Percentiles rank a stretch among this genome's conserved stretches.
These are phyloP conservation scores for Lydus trimaculatus DNA, from an alignment of 2,888 invertebrate genomes.

Conservation along the genomic window DNA sequence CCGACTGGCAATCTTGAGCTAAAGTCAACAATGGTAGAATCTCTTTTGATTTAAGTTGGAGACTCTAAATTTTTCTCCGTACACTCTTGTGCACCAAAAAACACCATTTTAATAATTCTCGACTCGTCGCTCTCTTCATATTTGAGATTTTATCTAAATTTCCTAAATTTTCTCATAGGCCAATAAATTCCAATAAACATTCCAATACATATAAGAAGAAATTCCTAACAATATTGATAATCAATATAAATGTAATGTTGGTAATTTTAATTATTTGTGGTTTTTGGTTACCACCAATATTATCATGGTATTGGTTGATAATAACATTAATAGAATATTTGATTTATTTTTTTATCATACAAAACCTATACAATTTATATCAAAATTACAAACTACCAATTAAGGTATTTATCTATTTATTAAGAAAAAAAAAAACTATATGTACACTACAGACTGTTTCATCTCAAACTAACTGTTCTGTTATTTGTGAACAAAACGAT, in stretches of 20 bases:
- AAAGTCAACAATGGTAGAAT: no score
- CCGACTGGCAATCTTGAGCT: no score
- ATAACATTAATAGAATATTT: constrained; percentile 33
- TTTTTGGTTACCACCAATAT: constrained; percentile 43
- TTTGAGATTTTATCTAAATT: no score
- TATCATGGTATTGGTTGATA: constrained; percentile 42
- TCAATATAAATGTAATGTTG: constrained; percentile 10
- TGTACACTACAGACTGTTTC: neutral
- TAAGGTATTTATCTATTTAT: neutral
- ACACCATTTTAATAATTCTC: no score
- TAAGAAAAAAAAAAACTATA: no score
- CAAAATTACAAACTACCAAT: neutral
- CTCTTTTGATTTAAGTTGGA: no score
- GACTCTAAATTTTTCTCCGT: no score
- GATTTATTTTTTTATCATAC: constrained; percentile 40
- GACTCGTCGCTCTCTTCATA: no score
- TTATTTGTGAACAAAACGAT: no score
- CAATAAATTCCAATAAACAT: neutral
- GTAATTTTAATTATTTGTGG: constrained; percentile 40
- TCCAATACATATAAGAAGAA: neutral
- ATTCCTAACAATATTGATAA: neutral
- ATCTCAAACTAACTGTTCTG: no score
- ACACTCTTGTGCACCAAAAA: no score
- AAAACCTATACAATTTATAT: constrained; percentile 34
- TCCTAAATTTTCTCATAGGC: no score